A percentile compares a stretch with the other conserved stretches of the same genome.
Conservation (phyloP, 2,888 invertebrate genomes). For the Orthosia cruda region DNA sequence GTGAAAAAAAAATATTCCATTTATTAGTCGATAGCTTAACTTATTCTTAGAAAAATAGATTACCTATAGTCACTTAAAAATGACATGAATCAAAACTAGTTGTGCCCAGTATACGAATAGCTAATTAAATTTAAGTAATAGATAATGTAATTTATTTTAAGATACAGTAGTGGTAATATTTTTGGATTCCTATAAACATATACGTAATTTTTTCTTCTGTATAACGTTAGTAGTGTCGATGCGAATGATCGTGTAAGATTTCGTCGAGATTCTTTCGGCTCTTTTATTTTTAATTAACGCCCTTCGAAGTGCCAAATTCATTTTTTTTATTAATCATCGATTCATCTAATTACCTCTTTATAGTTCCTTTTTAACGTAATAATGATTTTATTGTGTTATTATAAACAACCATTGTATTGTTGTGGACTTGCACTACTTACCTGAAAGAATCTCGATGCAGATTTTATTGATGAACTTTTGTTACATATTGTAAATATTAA, state of each 20-base stretch:
- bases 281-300: slow-evolving; percentile 73
- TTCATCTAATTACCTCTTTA: slow-evolving; percentile 81
- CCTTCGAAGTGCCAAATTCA: slow-evolving; percentile 89
- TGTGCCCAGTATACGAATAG: slow-evolving; percentile 92
- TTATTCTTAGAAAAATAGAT: slow-evolving; percentile 90
- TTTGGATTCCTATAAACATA: slow-evolving; percentile 92
- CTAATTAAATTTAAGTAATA: slow-evolving; percentile 87
- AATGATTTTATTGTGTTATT: slow-evolving; percentile 74
- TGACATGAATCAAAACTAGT: slow-evolving; percentile 92
- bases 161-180: slow-evolving; percentile 91
- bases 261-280: slow-evolving; percentile 86
- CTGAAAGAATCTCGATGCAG: slow-evolving; percentile 86
- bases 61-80: slow-evolving; percentile 91
- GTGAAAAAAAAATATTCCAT: slow-evolving; percentile 89
- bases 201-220: slow-evolving; percentile 89
- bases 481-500: slow-evolving; percentile 88
- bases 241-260: slow-evolving; percentile 74
- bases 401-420: slow-evolving; percentile 65
- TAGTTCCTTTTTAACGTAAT: slow-evolving; percentile 81
- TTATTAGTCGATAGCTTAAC: slow-evolving; percentile 91
- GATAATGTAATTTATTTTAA: slow-evolving; percentile 90
- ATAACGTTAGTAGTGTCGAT: slow-evolving; percentile 74
- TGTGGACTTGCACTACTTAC: slow-evolving; percentile 54
- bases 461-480: slow-evolving; percentile 79
- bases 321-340: slow-evolving; percentile 77